Conservation (phyloP, 92 coral and sea anemone genomes). For the Epizoanthus stellaris region DNA sequence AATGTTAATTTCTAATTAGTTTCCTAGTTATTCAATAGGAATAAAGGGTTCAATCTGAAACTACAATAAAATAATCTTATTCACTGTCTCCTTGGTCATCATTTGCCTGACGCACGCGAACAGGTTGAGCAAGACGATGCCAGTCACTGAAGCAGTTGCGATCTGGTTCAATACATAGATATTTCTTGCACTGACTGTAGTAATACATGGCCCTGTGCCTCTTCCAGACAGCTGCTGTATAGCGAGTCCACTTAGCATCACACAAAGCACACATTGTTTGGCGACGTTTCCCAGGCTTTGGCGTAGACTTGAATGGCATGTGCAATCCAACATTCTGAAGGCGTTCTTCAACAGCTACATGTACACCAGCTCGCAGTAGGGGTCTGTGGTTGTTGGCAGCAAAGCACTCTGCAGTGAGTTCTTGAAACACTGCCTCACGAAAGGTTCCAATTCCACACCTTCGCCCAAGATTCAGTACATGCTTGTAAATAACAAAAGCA, state of each 20-base stretch:
- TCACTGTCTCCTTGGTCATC: conserved; percentile 13
- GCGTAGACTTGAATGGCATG: conserved; percentile 8
- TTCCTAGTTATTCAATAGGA: too few relatives aligned
- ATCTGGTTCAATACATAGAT: background rate
- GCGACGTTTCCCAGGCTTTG: background rate
- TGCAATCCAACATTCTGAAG: background rate
- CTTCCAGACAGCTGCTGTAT: conserved; percentile 8
- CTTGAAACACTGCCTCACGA: conserved; percentile 5
- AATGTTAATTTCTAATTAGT: too few relatives aligned
- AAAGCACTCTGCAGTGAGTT: conserved; percentile 2
- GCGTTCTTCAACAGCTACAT: too few relatives aligned
- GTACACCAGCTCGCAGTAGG: background rate
- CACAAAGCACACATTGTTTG: conserved; percentile 7
- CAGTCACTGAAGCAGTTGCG: background rate
- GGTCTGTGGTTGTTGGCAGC: background rate
- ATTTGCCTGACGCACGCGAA: conserved; percentile 16
- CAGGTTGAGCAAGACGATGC: conserved; percentile 8
- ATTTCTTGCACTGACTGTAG: conserved; percentile 26
- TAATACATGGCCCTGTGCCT: conserved; percentile 4
- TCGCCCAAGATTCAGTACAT: conserved; percentile 3
- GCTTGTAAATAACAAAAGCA: conserved; percentile 14
- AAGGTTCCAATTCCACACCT: background rate
- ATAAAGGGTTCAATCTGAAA: too few relatives aligned
- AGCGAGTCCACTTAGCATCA: conserved; percentile 14
- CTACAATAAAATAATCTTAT: background rate